Conservation (phyloP, 2,113 vertebrate genomes). For the Brevimyrus niger region DNA sequence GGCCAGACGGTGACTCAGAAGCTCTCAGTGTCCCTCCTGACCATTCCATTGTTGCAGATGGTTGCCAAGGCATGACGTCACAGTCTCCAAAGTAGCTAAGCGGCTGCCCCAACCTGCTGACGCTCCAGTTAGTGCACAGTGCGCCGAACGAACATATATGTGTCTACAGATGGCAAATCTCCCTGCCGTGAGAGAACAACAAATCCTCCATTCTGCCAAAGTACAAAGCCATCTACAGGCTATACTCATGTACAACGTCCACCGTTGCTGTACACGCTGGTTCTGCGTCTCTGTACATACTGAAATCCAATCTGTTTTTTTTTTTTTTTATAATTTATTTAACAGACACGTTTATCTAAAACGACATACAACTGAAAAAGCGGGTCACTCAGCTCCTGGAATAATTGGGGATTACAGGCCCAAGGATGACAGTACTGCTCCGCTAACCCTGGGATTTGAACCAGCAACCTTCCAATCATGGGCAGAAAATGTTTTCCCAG, state of each 20-base stretch:
- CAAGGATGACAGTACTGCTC: neutral
- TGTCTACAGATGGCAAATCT: neutral
- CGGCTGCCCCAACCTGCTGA: neutral
- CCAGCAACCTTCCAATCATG: neutral
- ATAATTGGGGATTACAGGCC: neutral
- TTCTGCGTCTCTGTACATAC: neutral
- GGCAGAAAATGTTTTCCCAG: neutral
- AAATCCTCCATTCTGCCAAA: neutral
- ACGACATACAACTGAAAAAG: neutral
- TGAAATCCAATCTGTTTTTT: neutral
- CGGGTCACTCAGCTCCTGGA: neutral
- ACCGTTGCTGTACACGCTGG: neutral
- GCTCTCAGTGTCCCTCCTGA: neutral
- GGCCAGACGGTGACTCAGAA: neutral
- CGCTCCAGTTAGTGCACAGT: neutral
- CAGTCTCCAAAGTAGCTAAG: neutral
- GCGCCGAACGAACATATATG: too few relatives aligned
- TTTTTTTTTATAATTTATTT: neutral
- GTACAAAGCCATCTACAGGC: neutral
- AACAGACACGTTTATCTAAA: neutral
- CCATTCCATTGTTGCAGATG: neutral
- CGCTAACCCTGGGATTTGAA: neutral
- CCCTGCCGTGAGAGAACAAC: neutral
- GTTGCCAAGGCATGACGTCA: neutral
- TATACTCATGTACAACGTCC: neutral